These are phyloP conservation scores for Magallana ariakensis DNA, from an alignment of 1,140 invertebrate species.

Conservation along the genomic window DNA sequence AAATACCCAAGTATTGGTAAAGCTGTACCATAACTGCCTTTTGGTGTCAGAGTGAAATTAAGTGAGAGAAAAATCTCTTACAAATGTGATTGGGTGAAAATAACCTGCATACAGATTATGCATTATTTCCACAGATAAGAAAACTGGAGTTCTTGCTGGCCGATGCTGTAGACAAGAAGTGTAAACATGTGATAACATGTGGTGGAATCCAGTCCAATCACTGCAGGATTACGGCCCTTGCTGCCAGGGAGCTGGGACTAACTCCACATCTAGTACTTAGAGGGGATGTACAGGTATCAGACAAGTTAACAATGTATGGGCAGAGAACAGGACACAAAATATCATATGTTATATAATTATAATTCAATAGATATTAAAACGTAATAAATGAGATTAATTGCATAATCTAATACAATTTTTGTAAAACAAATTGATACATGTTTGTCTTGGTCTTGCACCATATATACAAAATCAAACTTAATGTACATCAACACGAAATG, in stretches of 20 bases:
- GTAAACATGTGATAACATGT: conserved; percentile 74
- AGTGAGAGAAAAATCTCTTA: too few relatives aligned
- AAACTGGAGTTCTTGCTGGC: conserved; percentile 77
- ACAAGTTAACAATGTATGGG: too few relatives aligned
- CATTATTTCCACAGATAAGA: conserved; percentile 62
- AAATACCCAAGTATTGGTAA: too few relatives aligned
- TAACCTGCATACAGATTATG: neutral
- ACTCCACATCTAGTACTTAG: conserved; percentile 71
- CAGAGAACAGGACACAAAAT: neutral
- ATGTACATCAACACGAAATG: too few relatives aligned
- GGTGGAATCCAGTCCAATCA: conserved; percentile 76
- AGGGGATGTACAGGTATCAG: conserved; percentile 61
- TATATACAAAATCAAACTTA: too few relatives aligned
- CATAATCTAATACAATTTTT: too few relatives aligned
- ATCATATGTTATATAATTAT: too few relatives aligned
- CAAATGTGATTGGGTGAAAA: neutral
- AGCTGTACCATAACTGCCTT: too few relatives aligned
- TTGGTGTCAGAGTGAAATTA: too few relatives aligned
- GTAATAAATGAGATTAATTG: neutral
- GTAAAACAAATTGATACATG: too few relatives aligned
- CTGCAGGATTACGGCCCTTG: conserved; percentile 70
- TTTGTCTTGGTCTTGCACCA: too few relatives aligned
- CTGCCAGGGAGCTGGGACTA: conserved; percentile 68
- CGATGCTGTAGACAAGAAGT: conserved; percentile 66
- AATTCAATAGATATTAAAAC: neutral